Base-by-base conservation (phyloP, 2,888 invertebrate species). In the Acanthacorydalis orientalis region DNA sequence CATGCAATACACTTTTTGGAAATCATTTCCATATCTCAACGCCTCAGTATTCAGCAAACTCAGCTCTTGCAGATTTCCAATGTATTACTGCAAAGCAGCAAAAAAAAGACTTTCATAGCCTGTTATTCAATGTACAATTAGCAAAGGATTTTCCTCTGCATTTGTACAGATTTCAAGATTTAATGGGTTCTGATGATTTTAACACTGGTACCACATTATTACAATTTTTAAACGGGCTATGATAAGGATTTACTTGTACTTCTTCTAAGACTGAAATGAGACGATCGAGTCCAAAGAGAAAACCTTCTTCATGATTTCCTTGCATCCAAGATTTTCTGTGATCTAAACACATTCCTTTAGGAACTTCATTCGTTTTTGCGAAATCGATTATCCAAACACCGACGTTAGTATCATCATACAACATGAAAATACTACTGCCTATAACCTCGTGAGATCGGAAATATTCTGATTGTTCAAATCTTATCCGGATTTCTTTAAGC, bases 381-480 rank as follows among this genome's bases (percentile, higher is more conserved):
- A 97, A 97, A 64, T 97, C 97, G 52, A 97, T 97, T 55, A 97
- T 72, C 96, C 96, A 97, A 7, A 84, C 90, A 23, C 92, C 92
- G 34, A 86, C 85, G 57, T 83, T 83, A 50, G 78, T 76, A 49
- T 84, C 78, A 62, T 97, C 96, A 63, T 91, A 91, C 51, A 96
- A 85, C 57, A 97, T 83, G 58, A 97, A 83, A 54, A 96, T 78
- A 64, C 92, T 92, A 66, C 92, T 92, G 34, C 91, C 90, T 57
- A 92, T 83, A 49, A 95, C 88, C 74, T 96, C 95, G 61, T 93
- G 91, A 14, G 72, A 76, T 57, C 78, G 78, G 65, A 95, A 95
- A 64, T 82, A 88, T 34, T 80, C 73, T 0, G 91, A 92, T 52
- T 78, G 74, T 60, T 93, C 89, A 60, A 96, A 82, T 49, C 78